These are phyloP conservation scores for Bucorvus abyssinicus DNA, from an alignment of 2,797 vertebrate species.

Conservation along the genomic window DNA sequence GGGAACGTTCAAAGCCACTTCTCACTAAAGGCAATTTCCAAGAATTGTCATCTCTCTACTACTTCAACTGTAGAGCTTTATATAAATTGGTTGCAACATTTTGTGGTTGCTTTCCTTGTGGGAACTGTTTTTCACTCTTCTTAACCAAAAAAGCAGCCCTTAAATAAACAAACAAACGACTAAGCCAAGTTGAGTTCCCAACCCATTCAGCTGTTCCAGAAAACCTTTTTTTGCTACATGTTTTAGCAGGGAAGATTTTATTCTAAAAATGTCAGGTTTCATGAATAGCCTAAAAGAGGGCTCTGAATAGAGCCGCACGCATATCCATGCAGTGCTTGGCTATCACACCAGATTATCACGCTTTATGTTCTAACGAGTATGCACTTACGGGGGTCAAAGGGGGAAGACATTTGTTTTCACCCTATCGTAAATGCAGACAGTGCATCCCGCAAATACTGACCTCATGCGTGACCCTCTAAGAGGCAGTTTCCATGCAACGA, in stretches of 20 bases:
- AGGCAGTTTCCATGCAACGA: neutral
- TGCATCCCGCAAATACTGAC: neutral
- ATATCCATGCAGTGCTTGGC: neutral
- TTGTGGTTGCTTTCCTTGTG: constrained; percentile 8
- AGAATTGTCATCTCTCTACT: constrained; percentile 47
- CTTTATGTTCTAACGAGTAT: neutral
- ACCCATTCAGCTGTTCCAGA: neutral
- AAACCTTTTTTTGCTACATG: neutral
- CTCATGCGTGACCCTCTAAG: neutral
- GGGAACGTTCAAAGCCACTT: constrained; percentile 51
- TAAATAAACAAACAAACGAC: constrained; percentile 18
- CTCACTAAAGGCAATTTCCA: constrained; percentile 37
- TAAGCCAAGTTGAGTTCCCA: neutral
- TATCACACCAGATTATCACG: neutral
- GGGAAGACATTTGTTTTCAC: neutral
- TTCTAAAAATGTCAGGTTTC: neutral
- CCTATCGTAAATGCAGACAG: neutral
- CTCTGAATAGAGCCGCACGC: neutral
- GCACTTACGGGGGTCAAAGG: neutral
- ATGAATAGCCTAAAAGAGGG: neutral
- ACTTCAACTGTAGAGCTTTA: neutral
- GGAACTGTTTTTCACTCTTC: constrained; percentile 16
- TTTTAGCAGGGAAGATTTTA: neutral
- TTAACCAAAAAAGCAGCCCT: neutral
- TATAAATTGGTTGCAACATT: constrained; percentile 18